phyloP scores from a whole-genome alignment of 2,113 vertebrate species.

The Brachypodius melanocephalos region DNA sequence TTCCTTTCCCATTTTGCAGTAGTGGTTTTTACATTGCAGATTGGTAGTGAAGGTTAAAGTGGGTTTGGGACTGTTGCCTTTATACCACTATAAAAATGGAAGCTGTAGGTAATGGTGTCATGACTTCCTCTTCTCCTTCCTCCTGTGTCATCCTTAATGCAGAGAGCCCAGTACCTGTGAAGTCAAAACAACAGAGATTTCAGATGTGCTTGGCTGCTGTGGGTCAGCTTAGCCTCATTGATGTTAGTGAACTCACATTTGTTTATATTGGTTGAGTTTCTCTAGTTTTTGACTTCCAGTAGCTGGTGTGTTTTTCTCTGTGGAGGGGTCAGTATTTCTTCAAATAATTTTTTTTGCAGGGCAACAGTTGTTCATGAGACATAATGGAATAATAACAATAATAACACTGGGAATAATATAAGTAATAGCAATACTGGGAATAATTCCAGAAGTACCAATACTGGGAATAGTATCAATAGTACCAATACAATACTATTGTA shows the following conservation, averaged over 20 bases:
- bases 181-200: not conserved
- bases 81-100: not conserved
- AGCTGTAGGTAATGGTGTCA: not conserved
- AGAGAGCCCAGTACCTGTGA: not conserved
- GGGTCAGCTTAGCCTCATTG: not conserved
- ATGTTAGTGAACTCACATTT: not conserved
- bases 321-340: not conserved
- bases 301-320: not conserved
- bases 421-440: not conserved
- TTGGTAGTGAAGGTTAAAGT: not conserved
- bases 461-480: not conserved
- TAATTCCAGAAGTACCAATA: not conserved
- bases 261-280: not conserved
- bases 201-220: not conserved
- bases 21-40: not conserved
- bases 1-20: not conserved
- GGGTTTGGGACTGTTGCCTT: not conserved
- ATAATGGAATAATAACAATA: not conserved
- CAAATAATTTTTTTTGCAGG: not conserved
- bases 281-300: not conserved
- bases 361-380: not conserved
- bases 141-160: not conserved
- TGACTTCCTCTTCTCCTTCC: not conserved
- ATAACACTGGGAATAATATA: not conserved
- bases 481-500: not conserved